A percentile compares a stretch with the other conserved stretches of the same genome.
phyloP scores from a whole-genome alignment of 2,888 invertebrate genomes.

The Mythimna loreyi region DNA sequence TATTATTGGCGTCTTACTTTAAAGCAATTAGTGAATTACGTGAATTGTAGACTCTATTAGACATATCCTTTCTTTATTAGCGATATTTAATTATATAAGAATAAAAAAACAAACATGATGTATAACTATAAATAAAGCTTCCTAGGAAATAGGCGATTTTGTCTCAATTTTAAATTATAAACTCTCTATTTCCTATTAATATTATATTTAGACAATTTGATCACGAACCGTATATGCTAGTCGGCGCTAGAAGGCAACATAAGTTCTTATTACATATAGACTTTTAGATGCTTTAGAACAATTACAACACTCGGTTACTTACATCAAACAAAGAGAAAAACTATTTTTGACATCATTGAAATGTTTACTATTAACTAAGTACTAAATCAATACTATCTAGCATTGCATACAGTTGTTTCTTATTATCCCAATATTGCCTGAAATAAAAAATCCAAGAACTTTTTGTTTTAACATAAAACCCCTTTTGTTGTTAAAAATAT shows the following conservation, averaged over 20 bases:
- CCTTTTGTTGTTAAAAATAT: slow-evolving; percentile 11
- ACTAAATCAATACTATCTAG: slow-evolving; percentile 1
- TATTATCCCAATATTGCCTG: not conserved
- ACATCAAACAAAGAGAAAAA: slow-evolving; percentile 37
- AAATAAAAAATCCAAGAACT: slow-evolving; percentile 1
- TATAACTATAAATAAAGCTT: slow-evolving; percentile 58
- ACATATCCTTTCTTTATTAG: slow-evolving; percentile 55
- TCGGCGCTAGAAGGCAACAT: slow-evolving; percentile 45
- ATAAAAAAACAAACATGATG: slow-evolving; percentile 63
- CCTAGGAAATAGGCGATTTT: slow-evolving; percentile 55
- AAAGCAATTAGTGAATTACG: slow-evolving; percentile 38
- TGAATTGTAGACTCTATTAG: slow-evolving; percentile 29
- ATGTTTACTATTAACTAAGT: slow-evolving; percentile 16
- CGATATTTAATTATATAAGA: slow-evolving; percentile 66
- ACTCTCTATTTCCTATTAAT: slow-evolving; percentile 38
- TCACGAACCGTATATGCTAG: slow-evolving; percentile 50
- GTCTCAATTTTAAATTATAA: slow-evolving; percentile 38
- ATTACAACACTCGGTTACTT: slow-evolving; percentile 53
- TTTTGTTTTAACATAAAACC: not conserved
- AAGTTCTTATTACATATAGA: slow-evolving; percentile 26
- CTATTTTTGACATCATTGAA: slow-evolving; percentile 37
- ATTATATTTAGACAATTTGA: slow-evolving; percentile 55
- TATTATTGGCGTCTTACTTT: slow-evolving; percentile 39
- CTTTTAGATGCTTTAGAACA: slow-evolving; percentile 59
- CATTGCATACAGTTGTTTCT: not conserved